Base-by-base conservation (phyloP, 1,140 invertebrate genomes). In the Lethrus apterus region DNA sequence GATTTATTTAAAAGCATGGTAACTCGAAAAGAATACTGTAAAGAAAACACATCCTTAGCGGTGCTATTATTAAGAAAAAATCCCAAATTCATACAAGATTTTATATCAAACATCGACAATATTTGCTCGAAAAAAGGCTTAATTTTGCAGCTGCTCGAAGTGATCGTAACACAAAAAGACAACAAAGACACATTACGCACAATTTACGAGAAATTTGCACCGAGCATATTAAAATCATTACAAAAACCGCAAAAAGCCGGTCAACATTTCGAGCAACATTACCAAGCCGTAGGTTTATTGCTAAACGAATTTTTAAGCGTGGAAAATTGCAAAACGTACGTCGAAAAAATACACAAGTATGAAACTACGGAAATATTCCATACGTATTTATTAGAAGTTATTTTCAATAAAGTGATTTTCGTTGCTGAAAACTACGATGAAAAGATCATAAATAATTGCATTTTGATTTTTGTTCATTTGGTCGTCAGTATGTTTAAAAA, bases 211-310 rank as follows among this genome's bases (percentile, higher is more conserved):
- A 68, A 73, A 49, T 74, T 77, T 44, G 76, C 77, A 59, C 63
- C 67, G 11, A 75, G 73, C 50, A 71, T 80, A 21, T 59, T 67
- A 38, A 80, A 79, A 62, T 67, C 73, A 38, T 64, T 80, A 11
- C 74, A 77, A 55, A 80, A 79, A 55, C 78, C 78, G 1, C 75
- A 78, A 42, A 81, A 80, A 68, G 76, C 74, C 0, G 74, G 75
- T 0, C 70, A 78, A 51, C 71, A 80, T 33, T 79, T 79, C 44
- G 57, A 71, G 18, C 69, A 69, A 46, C 68, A 71, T 48, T 69
- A 71, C 18, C 58, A 65, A 40, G 67, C 73, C 23, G 67, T 78
- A 20, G 65, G 63, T 5, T 63, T 70, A 53, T 60, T 81, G 18
- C 66, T 79, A 44, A 55, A 70, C 2, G 65, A 68, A 50, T 75